A percentile compares a stretch with the other conserved stretches of the same genome.
Conservation (phyloP, 2,113 vertebrate species). For the Odobenus rosmarus region DNA sequence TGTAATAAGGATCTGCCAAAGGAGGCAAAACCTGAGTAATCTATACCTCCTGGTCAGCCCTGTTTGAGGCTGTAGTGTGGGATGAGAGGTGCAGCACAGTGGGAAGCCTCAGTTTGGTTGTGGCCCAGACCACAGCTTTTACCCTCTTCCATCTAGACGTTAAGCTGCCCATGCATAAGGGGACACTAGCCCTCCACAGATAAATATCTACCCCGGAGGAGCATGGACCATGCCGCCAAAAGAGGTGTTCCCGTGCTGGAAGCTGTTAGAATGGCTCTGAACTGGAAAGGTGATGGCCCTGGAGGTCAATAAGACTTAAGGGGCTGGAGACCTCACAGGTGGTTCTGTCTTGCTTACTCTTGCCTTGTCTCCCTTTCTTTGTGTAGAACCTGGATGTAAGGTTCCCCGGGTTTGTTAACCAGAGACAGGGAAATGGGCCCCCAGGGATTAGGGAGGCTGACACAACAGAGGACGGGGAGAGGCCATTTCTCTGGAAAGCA, state of each 20-base stretch:
- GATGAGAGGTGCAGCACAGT: background rate
- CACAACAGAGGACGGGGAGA: background rate
- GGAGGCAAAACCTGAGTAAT: no score
- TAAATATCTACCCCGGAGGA: background rate
- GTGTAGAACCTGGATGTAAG: background rate
- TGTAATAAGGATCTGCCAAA: no score
- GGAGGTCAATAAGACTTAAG: background rate
- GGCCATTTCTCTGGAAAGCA: background rate
- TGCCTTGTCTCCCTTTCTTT: background rate
- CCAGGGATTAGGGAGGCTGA: background rate
- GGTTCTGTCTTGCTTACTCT: background rate
- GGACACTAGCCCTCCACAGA: background rate
- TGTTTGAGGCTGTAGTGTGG: background rate
- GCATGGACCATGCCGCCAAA: background rate
- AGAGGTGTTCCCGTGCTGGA: background rate
- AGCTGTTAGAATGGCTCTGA: background rate
- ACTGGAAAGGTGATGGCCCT: background rate
- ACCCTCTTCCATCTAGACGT: background rate
- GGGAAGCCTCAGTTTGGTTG: background rate
- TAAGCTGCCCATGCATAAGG: background rate
- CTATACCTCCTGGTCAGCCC: no score
- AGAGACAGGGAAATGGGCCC: background rate
- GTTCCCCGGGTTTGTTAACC: background rate
- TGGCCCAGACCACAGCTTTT: background rate
- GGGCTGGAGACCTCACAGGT: background rate